Base-by-base conservation (phyloP, 35 echinoderm and acorn worm genomes). In the Antedon bifida region DNA sequence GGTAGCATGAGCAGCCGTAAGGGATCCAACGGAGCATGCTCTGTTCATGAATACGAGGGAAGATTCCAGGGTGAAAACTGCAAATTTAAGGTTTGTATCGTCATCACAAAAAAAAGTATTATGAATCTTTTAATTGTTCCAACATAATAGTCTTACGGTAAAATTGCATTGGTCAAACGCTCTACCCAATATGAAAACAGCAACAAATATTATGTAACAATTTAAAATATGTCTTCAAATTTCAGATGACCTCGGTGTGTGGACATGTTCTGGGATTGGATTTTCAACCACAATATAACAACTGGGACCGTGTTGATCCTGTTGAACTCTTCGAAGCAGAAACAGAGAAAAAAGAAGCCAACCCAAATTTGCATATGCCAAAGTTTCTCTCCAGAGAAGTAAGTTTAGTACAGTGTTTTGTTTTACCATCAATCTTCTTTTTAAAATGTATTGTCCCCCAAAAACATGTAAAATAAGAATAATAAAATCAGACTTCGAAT, bases 301-400 rank as follows among this genome's bases (percentile, higher is more conserved):
- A 92, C 75, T 99, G 95, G 95, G 95, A 99, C 76, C 92, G 88
- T 83, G 95, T 99, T n/a, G 95, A 99, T 80, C 95, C 95, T 21
- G 95, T 99, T n/a, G 95, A 99, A 80, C 39, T 99, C n/a, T 99
- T 99, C 86, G 87, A 39, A 79, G 90, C 95, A 32, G 85, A 83
- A 64, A 99, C 90, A 35, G 90, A 89, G 35, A 90, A 93, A 76
- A 90, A 87, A 29, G 91, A 99, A 74, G 86, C 90, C 17, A 92
- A 99, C 42, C 42, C 90, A 73, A 92, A 92, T 83, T 77, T 99
- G 14, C 82, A 88, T 23, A 99, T 99, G 85, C 95, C 95, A 35
- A 82, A 90, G 29, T 90, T 99, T 77, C 89, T 99, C 33, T 84
- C 91, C 8, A 46, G 83, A 29, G 95, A 99, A 91, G 95, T 99